These are phyloP conservation scores for Liolophura sinensis DNA, from an alignment of 1,140 invertebrate species.

Conservation along the genomic window DNA sequence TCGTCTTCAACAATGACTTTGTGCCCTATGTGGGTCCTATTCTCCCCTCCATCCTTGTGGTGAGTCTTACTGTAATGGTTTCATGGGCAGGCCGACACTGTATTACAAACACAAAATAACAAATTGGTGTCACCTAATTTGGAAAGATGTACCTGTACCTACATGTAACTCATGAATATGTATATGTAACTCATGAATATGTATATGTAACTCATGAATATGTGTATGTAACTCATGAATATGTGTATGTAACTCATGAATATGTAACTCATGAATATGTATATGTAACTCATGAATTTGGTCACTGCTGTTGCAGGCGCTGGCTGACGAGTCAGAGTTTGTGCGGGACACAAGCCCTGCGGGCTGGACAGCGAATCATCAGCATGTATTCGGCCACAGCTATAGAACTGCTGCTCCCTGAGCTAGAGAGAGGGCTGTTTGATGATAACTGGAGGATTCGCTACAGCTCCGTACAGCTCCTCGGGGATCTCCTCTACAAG, in stretches of 20 bases:
- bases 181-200: no score
- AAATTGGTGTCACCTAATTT: no score
- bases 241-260: no score
- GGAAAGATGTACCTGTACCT: no score
- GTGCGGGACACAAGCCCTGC: slow-evolving; percentile 95
- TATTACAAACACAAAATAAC: no score
- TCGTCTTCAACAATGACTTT: slow-evolving; percentile 93
- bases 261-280: no score
- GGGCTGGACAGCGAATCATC: slow-evolving; percentile 96
- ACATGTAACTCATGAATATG: no score
- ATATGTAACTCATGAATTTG: no score
- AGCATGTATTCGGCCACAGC: slow-evolving; percentile 96
- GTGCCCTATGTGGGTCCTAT: slow-evolving; percentile 96
- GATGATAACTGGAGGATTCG: slow-evolving; percentile 95
- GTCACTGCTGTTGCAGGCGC: slow-evolving; percentile 65
- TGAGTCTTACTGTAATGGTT: slow-evolving; percentile 45
- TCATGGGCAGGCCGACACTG: background rate
- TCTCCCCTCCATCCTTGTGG: slow-evolving; percentile 95
- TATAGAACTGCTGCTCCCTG: slow-evolving; percentile 88
- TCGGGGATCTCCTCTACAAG: slow-evolving; percentile 95
- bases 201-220: no score
- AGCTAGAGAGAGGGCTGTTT: slow-evolving; percentile 76
- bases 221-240: no score
- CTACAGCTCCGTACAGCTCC: slow-evolving; percentile 92
- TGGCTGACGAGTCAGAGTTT: slow-evolving; percentile 99